Evolutionary conservation across 1,140 invertebrate genomes (phyloP).

Genomic region (Ephestia elutella): DNA sequence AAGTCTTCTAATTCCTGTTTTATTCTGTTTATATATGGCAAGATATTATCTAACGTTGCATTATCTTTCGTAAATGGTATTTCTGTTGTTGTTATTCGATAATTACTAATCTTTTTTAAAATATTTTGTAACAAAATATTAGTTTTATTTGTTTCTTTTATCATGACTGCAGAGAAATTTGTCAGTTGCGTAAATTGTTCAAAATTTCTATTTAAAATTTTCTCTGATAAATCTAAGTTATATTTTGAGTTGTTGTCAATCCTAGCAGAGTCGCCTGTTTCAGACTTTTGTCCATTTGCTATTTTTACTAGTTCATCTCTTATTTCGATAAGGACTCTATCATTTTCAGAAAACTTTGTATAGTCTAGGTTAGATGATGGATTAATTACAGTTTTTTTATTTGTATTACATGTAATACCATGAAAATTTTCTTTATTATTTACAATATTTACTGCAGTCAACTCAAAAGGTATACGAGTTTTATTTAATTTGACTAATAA

Average conservation of each 20-base stretch:
- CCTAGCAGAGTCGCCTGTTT: background rate
- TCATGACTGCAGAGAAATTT: conserved; percentile 10
- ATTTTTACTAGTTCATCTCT: conserved; percentile 13
- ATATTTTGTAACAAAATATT: conserved; percentile 27
- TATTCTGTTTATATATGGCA: conserved; percentile 23
- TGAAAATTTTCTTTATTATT: conserved; percentile 31
- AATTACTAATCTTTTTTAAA: conserved; percentile 12
- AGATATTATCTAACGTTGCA: conserved; percentile 12
- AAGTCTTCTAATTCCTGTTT: conserved; percentile 22
- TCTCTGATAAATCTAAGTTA: background rate
- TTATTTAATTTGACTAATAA: conserved; percentile 19
- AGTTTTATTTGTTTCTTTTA: conserved; percentile 16
- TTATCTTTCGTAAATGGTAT: conserved; percentile 10
- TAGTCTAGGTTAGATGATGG: background rate
- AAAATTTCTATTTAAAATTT: conserved; percentile 9
- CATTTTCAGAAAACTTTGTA: conserved; percentile 6
- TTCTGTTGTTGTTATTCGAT: conserved; percentile 3
- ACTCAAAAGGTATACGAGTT: conserved; percentile 11
- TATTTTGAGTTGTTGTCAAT: background rate
- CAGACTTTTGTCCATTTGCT: background rate
- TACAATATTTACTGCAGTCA: conserved; percentile 29
- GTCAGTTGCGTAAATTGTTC: conserved; percentile 3
- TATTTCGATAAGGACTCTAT: conserved; percentile 15
- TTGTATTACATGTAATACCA: conserved; percentile 34
- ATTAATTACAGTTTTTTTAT: conserved; percentile 4